Conservation (phyloP, 2,888 invertebrate species). For the Metopia argyrocephala region DNA sequence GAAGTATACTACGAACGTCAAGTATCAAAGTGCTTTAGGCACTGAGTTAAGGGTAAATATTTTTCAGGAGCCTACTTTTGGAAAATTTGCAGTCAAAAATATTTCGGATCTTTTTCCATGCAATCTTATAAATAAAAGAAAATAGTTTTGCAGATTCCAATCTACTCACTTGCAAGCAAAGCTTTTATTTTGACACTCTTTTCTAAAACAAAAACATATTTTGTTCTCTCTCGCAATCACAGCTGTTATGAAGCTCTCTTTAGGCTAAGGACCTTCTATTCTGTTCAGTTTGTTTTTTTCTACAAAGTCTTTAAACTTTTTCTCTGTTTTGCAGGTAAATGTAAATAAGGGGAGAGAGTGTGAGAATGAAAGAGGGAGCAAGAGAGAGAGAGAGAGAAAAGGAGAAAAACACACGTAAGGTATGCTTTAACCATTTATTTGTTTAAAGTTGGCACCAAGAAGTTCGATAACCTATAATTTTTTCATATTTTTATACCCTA, state of each 20-base stretch:
- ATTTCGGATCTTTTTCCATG: conserved; percentile 21
- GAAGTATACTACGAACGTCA: conserved; percentile 58
- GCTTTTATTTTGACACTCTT: background rate
- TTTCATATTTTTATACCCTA: too few species aligned
- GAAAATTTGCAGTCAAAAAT: conserved; percentile 11
- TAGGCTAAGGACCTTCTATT: background rate
- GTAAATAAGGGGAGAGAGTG: background rate
- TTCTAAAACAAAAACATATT: background rate
- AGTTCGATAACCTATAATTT: too few species aligned
- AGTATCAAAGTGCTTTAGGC: conserved; percentile 62
- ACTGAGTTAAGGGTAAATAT: conserved; percentile 58
- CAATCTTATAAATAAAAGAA: background rate
- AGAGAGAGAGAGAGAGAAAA: too few species aligned
- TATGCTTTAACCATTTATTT: too few species aligned
- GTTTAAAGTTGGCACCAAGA: too few species aligned
- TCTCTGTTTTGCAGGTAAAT: conserved; percentile 25
- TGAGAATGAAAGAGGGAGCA: background rate
- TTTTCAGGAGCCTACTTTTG: conserved; percentile 56
- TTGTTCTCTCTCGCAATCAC: background rate
- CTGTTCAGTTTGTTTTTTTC: conserved; percentile 14
- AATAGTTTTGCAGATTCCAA: conserved; percentile 46
- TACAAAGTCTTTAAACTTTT: conserved; percentile 54
- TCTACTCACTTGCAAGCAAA: background rate
- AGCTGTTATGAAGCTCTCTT: background rate
- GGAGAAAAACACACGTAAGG: too few species aligned